Conservation (phyloP, 2,797 vertebrate genomes). For the Erethizon dorsatum region DNA sequence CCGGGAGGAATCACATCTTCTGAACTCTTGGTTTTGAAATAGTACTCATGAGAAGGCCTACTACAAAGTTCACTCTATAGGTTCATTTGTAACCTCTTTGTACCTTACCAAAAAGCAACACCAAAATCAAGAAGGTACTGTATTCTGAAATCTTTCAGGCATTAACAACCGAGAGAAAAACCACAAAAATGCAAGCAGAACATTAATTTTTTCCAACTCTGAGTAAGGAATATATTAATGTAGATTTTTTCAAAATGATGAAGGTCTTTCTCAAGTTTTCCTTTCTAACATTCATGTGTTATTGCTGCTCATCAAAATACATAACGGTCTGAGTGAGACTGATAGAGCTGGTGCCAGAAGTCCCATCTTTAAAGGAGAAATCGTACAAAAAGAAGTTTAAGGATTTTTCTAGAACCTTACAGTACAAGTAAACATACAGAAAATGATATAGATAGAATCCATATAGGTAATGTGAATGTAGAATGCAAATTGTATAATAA, state of each 20-base stretch:
- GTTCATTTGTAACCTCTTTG: slow-evolving; percentile 22
- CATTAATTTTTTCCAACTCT: neutral
- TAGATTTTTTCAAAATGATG: neutral
- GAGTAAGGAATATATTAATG: neutral
- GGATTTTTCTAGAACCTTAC: neutral
- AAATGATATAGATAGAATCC: neutral
- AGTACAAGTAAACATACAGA: neutral
- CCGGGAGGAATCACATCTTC: neutral
- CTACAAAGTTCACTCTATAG: slow-evolving; percentile 48
- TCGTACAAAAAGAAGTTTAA: neutral
- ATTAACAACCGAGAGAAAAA: neutral
- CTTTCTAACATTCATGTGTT: neutral
- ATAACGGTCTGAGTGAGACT: neutral
- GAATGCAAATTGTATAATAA: neutral
- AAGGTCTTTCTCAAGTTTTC: slow-evolving; percentile 50
- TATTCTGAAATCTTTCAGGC: neutral
- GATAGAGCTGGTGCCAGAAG: neutral
- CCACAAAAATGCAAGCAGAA: neutral
- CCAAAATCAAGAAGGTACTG: neutral
- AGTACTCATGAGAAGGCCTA: neutral
- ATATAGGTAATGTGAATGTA: neutral
- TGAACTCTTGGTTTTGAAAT: neutral
- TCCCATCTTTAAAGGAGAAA: slow-evolving; percentile 1
- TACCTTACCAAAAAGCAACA: slow-evolving; percentile 13
- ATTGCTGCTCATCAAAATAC: neutral